Evolutionary conservation across 2,888 invertebrate genomes (phyloP), one percentile per base, ranked within the genome.

Genomic region (Drosophila koepferae): DNA sequence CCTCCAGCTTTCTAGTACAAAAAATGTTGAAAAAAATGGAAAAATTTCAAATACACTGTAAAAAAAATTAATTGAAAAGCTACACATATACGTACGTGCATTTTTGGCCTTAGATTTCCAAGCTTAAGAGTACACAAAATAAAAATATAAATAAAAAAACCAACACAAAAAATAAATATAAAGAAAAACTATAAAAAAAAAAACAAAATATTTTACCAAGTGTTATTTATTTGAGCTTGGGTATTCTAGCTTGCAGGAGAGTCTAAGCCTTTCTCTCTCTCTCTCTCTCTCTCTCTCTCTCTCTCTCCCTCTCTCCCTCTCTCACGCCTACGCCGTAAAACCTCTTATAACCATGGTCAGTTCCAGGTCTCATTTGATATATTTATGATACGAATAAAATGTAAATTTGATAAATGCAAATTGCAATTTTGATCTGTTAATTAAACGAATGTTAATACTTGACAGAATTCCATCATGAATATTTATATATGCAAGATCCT

Each of bases 1-100:
- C 55, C 72, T 68, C 51, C 82, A 78, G 89, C 86, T 90, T 88
- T 80, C 78, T 83, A 87, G 87, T 87, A 87, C 87, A 90, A 90
- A 87, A 87, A 72, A 60, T 49, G 16, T 31, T 12, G 2, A 61
- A 58, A 72, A 55, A 62, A 68, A 36, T 56, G n/a, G 48, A 65
- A 77, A 66, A 77, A 67, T 58, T 61, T 64, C 43, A 63, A 65
- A 64, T 62, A 82, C 76, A 80, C 78, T 78, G 82, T 81, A 81
- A 72, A 81, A 76, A 65, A 66, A 54, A 60, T 69, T 55, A 44
- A 69, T 77, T 73, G 51, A 70, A 67, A 70, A 63, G 61, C 72
- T 65, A 76, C 54, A 72, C 60, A 85, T 77, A 87, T 85, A 87
- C 81, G 82, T 85, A 85, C 75, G 73, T 84, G 78, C 74, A 87